Evolutionary conservation across 2,888 invertebrate species (phyloP).

Genomic region (Himalopsyche tibetana): DNA sequence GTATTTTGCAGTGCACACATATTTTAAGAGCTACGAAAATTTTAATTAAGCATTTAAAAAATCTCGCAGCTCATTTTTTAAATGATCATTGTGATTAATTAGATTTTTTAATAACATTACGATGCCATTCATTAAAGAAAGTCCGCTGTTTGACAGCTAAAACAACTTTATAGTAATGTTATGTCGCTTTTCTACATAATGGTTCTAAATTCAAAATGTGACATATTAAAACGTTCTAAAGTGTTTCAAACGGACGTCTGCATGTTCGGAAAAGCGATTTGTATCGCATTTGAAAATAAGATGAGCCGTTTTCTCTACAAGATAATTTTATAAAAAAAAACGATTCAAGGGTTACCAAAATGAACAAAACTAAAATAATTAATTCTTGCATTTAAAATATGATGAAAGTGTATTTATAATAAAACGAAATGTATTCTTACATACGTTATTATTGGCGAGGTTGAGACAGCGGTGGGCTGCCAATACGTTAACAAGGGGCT

Average conservation of each 20-base stretch:
- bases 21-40: too few species aligned
- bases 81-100: too few species aligned
- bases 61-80: too few species aligned
- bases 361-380: too few species aligned
- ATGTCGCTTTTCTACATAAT: conserved; percentile 25
- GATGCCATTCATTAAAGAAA: conserved; percentile 6
- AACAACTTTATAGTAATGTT: conserved; percentile 2
- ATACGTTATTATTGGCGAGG: too few species aligned
- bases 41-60: too few species aligned
- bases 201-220: conserved; percentile 26
- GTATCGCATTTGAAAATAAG: conserved; percentile 1
- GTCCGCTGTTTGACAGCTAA: neutral
- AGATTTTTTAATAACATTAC: neutral
- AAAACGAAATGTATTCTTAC: too few species aligned
- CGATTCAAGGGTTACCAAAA: too few species aligned
- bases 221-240: neutral
- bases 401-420: neutral
- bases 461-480: too few species aligned
- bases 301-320: neutral
- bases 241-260: neutral
- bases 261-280: conserved; percentile 12
- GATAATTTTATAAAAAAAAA: too few species aligned
- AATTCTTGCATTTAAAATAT: neutral
- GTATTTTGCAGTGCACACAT: too few species aligned
- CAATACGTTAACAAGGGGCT: too few species aligned